Base-by-base conservation (phyloP, 2,888 invertebrate genomes). In the Trissoscelio sp. region DNA sequence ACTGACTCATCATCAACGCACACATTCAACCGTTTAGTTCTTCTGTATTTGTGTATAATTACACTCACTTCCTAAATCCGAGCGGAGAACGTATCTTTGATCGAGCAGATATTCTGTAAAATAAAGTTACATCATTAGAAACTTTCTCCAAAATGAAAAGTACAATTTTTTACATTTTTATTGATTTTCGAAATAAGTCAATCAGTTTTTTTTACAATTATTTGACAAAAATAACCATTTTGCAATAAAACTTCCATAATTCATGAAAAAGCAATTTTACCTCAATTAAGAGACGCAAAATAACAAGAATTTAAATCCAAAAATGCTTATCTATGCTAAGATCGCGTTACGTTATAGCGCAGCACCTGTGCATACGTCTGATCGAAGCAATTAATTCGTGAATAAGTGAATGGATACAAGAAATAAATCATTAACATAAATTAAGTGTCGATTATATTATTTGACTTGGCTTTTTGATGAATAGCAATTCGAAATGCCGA, bases 91-190 rank as follows among this genome's bases (percentile, higher is more conserved):
- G 85, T 93, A 93, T 84, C 93, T 91, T 85, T 92, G 90, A 86
- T 93, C 93, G 66, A 93, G 90, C 5, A 93, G 91, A 82, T 93
- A 93, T 28, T 92, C 93, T 93, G 92, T 79, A 92, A 93, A 82
- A 77, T n/a, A 67, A n/a, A n/a, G n/a, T n/a, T n/a, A n/a, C n/a
- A n/a, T n/a, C n/a, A n/a, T n/a, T n/a, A n/a, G n/a, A n/a, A n/a
- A n/a, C n/a, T n/a, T n/a, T n/a, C n/a, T n/a, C n/a, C n/a, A n/a
- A n/a, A n/a, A n/a, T n/a, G n/a, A n/a, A n/a, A n/a, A n/a, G n/a
- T n/a, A n/a, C n/a, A n/a, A n/a, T n/a, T n/a, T n/a, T n/a, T n/a
- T n/a, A n/a, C n/a, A n/a, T n/a, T n/a, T n/a, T n/a, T n/a, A n/a
- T n/a, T n/a, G n/a, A n/a, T n/a, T n/a, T n/a, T n/a, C n/a, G n/a